A percentile compares a stretch with the other conserved stretches of the same genome.
Evolutionary conservation across 2,113 vertebrate species (phyloP).

Genomic region (Chaenocephalus aceratus): DNA sequence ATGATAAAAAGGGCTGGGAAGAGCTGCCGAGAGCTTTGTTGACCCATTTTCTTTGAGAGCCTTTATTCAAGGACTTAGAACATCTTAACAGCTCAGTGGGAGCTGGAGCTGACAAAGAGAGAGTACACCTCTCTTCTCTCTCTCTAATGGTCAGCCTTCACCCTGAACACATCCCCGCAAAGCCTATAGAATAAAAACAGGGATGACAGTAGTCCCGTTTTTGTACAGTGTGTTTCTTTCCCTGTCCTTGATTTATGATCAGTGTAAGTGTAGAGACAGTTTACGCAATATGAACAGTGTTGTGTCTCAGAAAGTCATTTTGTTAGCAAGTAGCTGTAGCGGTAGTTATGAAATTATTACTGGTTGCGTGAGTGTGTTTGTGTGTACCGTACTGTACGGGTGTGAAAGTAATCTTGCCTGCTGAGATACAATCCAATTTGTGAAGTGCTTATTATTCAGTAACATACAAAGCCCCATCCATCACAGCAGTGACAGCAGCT

Average conservation of each 20-base stretch:
- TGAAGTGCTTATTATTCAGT: constrained; percentile 56
- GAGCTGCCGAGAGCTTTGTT: constrained; percentile 33
- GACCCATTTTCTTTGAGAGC: constrained; percentile 48
- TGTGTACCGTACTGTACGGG: background rate
- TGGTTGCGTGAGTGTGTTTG: background rate
- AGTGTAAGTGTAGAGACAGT: constrained; percentile 20
- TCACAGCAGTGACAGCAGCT: constrained; percentile 40
- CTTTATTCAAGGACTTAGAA: constrained; percentile 54
- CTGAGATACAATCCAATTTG: constrained; percentile 69
- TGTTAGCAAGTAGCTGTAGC: constrained; percentile 4
- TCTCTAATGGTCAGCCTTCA: constrained; percentile 51
- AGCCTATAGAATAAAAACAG: constrained; percentile 32
- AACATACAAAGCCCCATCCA: constrained; percentile 46
- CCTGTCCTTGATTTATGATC: constrained; percentile 30
- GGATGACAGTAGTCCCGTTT: constrained; percentile 19
- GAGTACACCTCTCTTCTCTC: background rate
- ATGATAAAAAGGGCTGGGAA: constrained; percentile 28
- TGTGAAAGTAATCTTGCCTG: constrained; percentile 33
- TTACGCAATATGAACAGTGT: constrained; percentile 12
- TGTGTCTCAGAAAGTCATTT: constrained; percentile 20
- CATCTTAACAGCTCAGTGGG: constrained; percentile 43
- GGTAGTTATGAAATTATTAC: constrained; percentile 24
- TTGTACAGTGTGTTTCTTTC: constrained; percentile 4
- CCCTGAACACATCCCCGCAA: constrained; percentile 33
- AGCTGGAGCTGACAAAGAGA: constrained; percentile 40